These are phyloP conservation scores for Rhopalosiphum padi DNA, from an alignment of 1,140 invertebrate genomes.

Conservation along the genomic window DNA sequence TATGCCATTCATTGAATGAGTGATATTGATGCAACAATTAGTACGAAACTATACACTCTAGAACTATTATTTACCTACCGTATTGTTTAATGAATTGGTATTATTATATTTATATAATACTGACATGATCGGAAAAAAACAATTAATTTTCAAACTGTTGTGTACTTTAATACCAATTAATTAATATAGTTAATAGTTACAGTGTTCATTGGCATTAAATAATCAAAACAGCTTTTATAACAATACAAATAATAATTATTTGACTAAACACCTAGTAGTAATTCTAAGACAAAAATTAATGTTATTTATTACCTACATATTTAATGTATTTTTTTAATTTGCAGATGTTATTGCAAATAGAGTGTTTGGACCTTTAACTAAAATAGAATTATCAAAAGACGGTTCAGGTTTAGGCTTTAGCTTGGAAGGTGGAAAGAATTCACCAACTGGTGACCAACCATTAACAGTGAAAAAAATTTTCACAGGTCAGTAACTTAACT, in stretches of 20 bases:
- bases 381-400: slow-evolving; percentile 80
- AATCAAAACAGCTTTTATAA: no score
- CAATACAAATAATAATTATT: no score
- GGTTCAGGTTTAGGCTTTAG: slow-evolving; percentile 90
- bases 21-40: no score
- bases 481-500: slow-evolving; percentile 72
- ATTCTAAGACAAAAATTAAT: background rate
- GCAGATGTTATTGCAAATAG: background rate
- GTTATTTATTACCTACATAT: background rate
- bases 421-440: slow-evolving; percentile 89
- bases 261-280: no score
- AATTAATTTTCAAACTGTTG: background rate
- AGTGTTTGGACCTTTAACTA: slow-evolving; percentile 63
- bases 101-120: background rate
- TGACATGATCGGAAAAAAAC: background rate
- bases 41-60: background rate
- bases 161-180: background rate
- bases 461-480: slow-evolving; percentile 90
- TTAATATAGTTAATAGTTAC: no score
- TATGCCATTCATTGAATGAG: no score
- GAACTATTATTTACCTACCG: background rate
- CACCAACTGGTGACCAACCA: slow-evolving; percentile 84
- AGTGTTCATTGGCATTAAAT: no score
- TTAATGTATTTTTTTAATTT: background rate
- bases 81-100: no score